A percentile compares a stretch with the other conserved stretches of the same genome.
Evolutionary conservation across 2,797 vertebrate genomes (phyloP).

Genomic region (Gymnothorax reevesii): DNA sequence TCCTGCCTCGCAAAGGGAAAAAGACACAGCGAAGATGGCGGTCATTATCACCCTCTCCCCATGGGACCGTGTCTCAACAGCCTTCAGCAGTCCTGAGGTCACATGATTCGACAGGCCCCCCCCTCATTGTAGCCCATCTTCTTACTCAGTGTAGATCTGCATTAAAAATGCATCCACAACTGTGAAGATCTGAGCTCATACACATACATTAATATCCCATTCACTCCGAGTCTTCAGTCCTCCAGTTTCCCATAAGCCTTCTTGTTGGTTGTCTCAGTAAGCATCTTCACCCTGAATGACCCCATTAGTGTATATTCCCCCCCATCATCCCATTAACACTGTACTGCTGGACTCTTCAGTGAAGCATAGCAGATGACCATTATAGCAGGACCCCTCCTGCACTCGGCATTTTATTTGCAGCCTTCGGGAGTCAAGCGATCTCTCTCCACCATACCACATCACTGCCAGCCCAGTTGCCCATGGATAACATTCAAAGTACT

Average conservation of each 20-base stretch:
- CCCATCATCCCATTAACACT: no score
- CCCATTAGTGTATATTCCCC: not conserved
- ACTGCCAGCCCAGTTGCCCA: not conserved
- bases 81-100: not conserved
- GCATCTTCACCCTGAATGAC: not conserved
- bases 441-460: no score
- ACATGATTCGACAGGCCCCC: not conserved
- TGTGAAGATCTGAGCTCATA: not conserved
- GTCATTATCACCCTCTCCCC: not conserved
- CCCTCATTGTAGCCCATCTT: not conserved
- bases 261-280: not conserved
- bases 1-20: conserved; percentile 57
- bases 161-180: no score
- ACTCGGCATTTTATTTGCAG: no score
- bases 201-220: not conserved
- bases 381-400: no score
- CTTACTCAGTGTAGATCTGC: not conserved
- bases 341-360: no score
- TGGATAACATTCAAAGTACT: no score
- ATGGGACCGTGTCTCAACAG: not conserved
- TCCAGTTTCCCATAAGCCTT: not conserved
- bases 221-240: not conserved
- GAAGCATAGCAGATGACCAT: no score
- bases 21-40: not conserved
- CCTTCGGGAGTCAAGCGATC: no score